Evolutionary conservation across 1,140 invertebrate genomes (phyloP), one percentile per base, ranked within the genome.

Genomic region (Calycopis cecrops): DNA sequence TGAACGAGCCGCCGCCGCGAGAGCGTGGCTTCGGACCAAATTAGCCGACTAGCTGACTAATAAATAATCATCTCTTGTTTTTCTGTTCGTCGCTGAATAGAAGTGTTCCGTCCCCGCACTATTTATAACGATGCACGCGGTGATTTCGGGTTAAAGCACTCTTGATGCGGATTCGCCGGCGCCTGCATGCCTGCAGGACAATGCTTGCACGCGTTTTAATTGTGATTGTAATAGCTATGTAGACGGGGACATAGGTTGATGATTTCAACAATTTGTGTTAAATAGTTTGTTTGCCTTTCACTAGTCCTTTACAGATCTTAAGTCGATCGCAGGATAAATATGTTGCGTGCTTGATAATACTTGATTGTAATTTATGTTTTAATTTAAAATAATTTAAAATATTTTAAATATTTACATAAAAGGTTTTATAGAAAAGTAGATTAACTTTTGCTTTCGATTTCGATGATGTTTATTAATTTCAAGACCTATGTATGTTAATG

Each of bases 51-150:
- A 80, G 79, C 82, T 69, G 76, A 84, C 78, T 84, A 85, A 86
- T 86, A 86, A 86, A 86, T 86, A 83, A 85, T 82, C 73, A 78
- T 86, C 81, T 85, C 79, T 86, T 86, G 78, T 86, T 86, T 86
- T 86, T 86, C 83, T 85, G 83, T 80, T 81, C 78, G 66, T 62
- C 65, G 68, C 68, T 70, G 72, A 80, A 86, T 86, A 84, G 80
- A 82, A 78, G 72, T 60, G 67, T 59, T 78, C 71, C 73, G 75
- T 77, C 75, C 81, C 52, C 66, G 60, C 48, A 56, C 76, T 84
- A 86, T 84, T 83, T 80, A 76, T 82, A 82, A 68, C 65, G 79
- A 76, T 82, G 80, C 79, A 81, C 70, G 71, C 77, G 79, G 72
- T 65, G 77, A 65, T 53, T 79, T 80, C 78, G 83, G 83, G 80